phyloP scores from a whole-genome alignment of 1,140 invertebrate genomes.

The Neomicropteryx cornuta region DNA sequence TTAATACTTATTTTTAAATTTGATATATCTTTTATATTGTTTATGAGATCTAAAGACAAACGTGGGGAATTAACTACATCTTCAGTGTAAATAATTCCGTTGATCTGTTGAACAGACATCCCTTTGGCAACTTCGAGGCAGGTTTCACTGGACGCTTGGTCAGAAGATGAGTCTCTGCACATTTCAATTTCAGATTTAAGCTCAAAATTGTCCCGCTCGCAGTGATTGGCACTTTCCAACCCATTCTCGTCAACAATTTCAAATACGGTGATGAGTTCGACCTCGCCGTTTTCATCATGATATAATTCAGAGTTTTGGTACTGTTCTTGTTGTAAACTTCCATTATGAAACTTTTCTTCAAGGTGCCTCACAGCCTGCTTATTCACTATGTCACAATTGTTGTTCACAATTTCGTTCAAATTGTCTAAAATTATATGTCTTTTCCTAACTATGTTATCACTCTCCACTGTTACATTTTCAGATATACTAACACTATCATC shows the following conservation, averaged over 20 bases:
- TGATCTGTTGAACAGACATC: not conserved
- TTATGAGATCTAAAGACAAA: not conserved
- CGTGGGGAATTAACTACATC: not conserved
- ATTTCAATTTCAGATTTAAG: constrained; percentile 33
- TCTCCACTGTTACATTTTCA: no score
- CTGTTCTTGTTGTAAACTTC: no score
- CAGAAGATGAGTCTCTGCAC: no score
- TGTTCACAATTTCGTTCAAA: no score
- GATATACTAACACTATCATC: no score
- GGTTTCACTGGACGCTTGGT: constrained; percentile 15
- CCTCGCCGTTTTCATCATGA: constrained; percentile 31
- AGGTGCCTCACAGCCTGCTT: no score
- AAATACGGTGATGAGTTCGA: constrained; percentile 36
- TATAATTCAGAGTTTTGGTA: no score
- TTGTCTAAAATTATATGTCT: no score
- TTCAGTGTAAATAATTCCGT: not conserved
- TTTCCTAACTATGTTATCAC: no score
- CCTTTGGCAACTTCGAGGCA: not conserved
- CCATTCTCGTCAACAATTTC: constrained; percentile 34
- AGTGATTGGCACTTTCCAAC: no score
- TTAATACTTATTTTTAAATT: constrained; percentile 13
- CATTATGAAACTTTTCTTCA: no score
- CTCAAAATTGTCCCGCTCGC: constrained; percentile 31
- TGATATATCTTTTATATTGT: not conserved
- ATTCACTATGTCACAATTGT: no score